phyloP scores from a whole-genome alignment of 2,797 vertebrate species.

The Sparidentex hasta region DNA sequence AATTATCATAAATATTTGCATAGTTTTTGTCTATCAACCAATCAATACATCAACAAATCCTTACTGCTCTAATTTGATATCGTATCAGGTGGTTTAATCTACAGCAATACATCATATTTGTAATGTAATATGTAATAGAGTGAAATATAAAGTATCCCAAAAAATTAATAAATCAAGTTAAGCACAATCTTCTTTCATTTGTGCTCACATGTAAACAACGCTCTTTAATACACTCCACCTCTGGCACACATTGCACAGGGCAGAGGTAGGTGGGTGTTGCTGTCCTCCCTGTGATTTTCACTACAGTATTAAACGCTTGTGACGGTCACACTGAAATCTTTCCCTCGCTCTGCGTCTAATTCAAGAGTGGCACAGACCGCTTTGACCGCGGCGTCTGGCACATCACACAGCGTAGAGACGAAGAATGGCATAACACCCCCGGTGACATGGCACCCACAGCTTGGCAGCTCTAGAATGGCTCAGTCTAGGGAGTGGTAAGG shows the following conservation, averaged over 20 bases:
- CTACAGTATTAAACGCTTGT: slow-evolving; percentile 8
- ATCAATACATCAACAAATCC: neutral
- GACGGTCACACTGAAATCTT: slow-evolving; percentile 42
- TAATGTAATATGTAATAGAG: neutral
- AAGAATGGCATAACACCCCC: slow-evolving; percentile 62
- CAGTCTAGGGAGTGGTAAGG: slow-evolving; percentile 69
- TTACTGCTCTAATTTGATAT: neutral
- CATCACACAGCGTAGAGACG: slow-evolving; percentile 37
- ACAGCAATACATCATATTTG: neutral
- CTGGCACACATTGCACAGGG: neutral
- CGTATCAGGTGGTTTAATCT: neutral
- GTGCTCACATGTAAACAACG: neutral
- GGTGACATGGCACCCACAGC: slow-evolving; percentile 64
- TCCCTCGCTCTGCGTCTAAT: slow-evolving; percentile 29
- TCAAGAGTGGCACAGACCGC: slow-evolving; percentile 49
- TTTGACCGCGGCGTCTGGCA: slow-evolving; percentile 46
- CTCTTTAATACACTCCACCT: neutral
- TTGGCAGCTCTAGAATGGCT: slow-evolving; percentile 72
- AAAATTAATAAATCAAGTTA: neutral
- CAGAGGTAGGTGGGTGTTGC: neutral
- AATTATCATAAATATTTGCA: neutral
- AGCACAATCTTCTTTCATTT: neutral
- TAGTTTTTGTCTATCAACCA: too few relatives aligned
- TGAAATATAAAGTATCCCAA: neutral
- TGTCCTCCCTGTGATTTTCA: slow-evolving; percentile 8